These are phyloP conservation scores for Drosophila arawakana DNA, from an alignment of 1,140 invertebrate genomes.

Conservation along the genomic window DNA sequence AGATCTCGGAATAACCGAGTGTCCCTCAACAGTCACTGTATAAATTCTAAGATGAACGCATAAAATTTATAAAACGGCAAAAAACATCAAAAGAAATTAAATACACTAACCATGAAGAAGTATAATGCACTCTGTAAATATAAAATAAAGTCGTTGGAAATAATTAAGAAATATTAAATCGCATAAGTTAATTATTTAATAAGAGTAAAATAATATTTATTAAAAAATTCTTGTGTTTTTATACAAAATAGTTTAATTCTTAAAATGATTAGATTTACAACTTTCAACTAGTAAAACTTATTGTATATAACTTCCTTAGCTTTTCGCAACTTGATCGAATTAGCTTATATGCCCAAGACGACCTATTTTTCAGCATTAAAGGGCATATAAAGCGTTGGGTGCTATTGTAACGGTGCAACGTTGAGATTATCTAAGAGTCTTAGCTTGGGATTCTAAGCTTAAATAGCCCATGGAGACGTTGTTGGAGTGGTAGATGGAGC, in stretches of 20 bases:
- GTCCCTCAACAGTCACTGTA: conserved; percentile 47
- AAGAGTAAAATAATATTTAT: not conserved
- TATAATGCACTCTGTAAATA: not conserved
- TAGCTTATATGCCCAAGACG: conserved; percentile 36
- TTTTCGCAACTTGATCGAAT: not conserved
- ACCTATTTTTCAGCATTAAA: conserved; percentile 49
- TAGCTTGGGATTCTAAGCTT: conserved; percentile 28
- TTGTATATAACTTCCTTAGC: not conserved
- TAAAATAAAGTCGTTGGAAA: not conserved
- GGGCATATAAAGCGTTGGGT: conserved; percentile 61
- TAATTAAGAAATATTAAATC: not conserved
- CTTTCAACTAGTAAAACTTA: too few species aligned
- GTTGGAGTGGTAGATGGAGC: conserved; percentile 13
- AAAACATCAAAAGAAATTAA: conserved; percentile 26
- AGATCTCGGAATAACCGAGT: conserved; percentile 69
- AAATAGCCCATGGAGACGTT: conserved; percentile 34
- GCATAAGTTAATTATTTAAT: not conserved
- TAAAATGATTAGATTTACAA: too few species aligned
- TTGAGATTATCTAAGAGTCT: conserved; percentile 65
- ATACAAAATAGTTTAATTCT: not conserved
- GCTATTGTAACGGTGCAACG: conserved; percentile 71
- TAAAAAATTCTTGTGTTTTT: too few species aligned
- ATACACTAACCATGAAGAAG: not conserved
- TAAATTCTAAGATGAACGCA: conserved; percentile 76
- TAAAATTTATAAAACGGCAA: conserved; percentile 44